Conservation (phyloP, 1,140 invertebrate genomes). For the Grapholita molesta region DNA sequence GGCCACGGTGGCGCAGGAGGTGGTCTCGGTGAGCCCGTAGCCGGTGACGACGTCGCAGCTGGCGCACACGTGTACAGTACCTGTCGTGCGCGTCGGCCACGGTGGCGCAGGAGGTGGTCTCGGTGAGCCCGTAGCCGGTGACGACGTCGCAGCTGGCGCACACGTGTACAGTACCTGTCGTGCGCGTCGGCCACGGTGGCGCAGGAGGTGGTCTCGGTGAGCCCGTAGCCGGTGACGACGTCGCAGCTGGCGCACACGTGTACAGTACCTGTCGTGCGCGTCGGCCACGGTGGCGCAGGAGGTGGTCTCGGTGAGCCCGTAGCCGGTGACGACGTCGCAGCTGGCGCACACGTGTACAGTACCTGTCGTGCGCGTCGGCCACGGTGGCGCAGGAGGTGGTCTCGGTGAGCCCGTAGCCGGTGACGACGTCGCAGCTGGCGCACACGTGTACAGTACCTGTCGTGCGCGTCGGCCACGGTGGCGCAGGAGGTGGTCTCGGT, state of each 20-base stretch:
- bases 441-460: conserved; percentile 78
- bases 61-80: conserved; percentile 81
- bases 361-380: too few species aligned
- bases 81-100: conserved; percentile 86
- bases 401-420: conserved; percentile 98
- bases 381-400: conserved; percentile 93
- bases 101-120: conserved; percentile 95
- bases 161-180: conserved; percentile 95
- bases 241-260: conserved; percentile 83
- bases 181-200: conserved; percentile 97
- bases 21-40: conserved; percentile 98
- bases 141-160: conserved; percentile 94
- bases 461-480: conserved; percentile 89
- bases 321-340: conserved; percentile 93
- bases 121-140: conserved; percentile 98
- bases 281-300: conserved; percentile 96
- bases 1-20: conserved; percentile 94
- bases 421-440: conserved; percentile 90
- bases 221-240: conserved; percentile 94
- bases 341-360: background rate
- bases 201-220: conserved; percentile 95
- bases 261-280: conserved; percentile 91
- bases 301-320: conserved; percentile 96
- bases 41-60: conserved; percentile 95
- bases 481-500: conserved; percentile 98